Conservation (phyloP, 2,797 vertebrate species). For the Meriones psammophilus region DNA sequence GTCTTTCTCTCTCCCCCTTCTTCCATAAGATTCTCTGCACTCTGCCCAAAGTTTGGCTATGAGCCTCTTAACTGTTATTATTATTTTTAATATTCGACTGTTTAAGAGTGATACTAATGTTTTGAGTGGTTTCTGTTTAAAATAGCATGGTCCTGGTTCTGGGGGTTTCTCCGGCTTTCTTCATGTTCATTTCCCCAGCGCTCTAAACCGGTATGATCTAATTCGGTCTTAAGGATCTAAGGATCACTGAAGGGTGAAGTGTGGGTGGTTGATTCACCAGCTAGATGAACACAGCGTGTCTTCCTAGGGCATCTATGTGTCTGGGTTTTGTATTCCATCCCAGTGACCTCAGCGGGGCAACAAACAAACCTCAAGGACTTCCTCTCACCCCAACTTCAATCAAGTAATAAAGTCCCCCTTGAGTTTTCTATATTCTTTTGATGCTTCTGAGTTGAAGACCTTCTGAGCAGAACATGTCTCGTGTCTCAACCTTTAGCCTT, state of each 20-base stretch:
- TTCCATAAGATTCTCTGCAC: too few relatives aligned
- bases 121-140: constrained; percentile 28
- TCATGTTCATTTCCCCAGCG: not conserved
- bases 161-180: not conserved
- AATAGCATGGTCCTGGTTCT: not conserved
- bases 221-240: not conserved
- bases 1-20: too few relatives aligned
- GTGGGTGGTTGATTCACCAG: not conserved
- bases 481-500: not conserved
- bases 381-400: not conserved
- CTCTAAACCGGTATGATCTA: not conserved
- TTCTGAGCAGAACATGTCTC: not conserved
- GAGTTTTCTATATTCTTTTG: not conserved
- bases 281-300: not conserved
- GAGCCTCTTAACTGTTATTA: too few relatives aligned
- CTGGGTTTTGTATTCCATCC: not conserved
- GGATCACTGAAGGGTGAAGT: not conserved
- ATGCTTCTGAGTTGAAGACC: not conserved
- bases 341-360: not conserved
- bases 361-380: not conserved
- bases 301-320: not conserved
- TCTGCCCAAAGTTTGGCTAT: too few relatives aligned
- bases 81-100: not conserved
- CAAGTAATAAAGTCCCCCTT: not conserved
- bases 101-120: not conserved